Evolutionary conservation across 2,888 invertebrate species (phyloP), one percentile per base, ranked within the genome.

Genomic region (Tupiocoris notatus): DNA sequence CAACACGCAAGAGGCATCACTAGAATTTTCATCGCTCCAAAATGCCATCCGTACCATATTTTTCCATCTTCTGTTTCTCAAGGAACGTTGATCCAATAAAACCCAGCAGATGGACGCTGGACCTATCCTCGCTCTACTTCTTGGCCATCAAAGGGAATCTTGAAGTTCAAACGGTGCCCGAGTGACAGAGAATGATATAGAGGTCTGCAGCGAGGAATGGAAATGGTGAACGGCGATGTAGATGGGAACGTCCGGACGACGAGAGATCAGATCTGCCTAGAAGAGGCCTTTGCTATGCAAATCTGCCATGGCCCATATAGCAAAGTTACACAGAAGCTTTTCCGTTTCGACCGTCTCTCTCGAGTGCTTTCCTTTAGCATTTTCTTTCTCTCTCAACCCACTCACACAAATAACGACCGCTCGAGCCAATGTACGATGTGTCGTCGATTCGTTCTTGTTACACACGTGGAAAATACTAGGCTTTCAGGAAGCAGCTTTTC

Each of bases 221-320:
- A 20, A 65, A 65, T n/a, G n/a, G n/a, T n/a, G n/a, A n/a, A n/a
- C n/a, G n/a, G 21, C 1, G 61, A 17, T 61, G 61, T 1, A 9
- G 25, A 56, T 65, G 17, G 2, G 54, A 54, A 21, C 54, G 54
- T 3, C n/a, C 17, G 39, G 67, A 12, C 12, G 22, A 21, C 21
- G 56, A 56, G 20, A 70, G 70, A 58, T 67, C 58, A 20, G 70
- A 70, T 70, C 59, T 57, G 22, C 67, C 57, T 56, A 57, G 57
- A 25, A 56, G 57, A 22, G 61, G 70, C 25, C 73, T 73, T 73
- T 73, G 62, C 73, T 24, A 73, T 73, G 73, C 73, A 73, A 73
- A 73, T 73, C 73, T 73, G 39, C 73, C 22, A 16, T 16, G 20
- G 22, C 21, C 54, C 6, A 39, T 39, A 39, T 39, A 39, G 6